A percentile compares a stretch with the other conserved stretches of the same genome.
phyloP scores from a whole-genome alignment of 2,888 invertebrate genomes.

The Pelosia muscerda region DNA sequence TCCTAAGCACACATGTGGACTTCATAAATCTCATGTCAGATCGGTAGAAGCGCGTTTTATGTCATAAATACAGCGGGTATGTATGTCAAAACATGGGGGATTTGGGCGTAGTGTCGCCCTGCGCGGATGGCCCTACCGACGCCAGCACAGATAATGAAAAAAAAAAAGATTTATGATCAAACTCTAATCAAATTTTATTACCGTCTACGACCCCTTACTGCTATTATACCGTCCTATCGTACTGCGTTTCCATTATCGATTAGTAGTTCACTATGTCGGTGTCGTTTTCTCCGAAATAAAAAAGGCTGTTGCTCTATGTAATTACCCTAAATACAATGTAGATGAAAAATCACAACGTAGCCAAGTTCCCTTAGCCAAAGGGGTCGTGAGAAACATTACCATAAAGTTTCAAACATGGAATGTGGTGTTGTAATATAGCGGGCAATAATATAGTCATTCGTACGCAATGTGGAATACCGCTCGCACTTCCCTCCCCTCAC shows the following conservation, averaged over 20 bases:
- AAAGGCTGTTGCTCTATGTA: slow-evolving; percentile 17
- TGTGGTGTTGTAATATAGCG: slow-evolving; percentile 78
- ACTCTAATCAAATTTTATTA: slow-evolving; percentile 85
- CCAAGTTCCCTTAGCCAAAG: slow-evolving; percentile 80
- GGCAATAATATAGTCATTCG: slow-evolving; percentile 76
- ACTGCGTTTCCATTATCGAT: slow-evolving; percentile 66
- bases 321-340: slow-evolving; percentile 47
- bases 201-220: slow-evolving; percentile 71
- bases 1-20: slow-evolving; percentile 81
- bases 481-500: slow-evolving; percentile 58
- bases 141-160: slow-evolving; percentile 82
- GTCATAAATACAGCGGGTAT: slow-evolving; percentile 81
- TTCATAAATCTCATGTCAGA: slow-evolving; percentile 83
- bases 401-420: slow-evolving; percentile 77
- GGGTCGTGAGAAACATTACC: slow-evolving; percentile 77
- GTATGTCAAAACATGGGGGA: slow-evolving; percentile 86
- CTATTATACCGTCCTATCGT: slow-evolving; percentile 63
- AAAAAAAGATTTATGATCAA: slow-evolving; percentile 85
- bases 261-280: slow-evolving; percentile 62
- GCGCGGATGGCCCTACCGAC: slow-evolving; percentile 67
- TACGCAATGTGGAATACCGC: slow-evolving; percentile 74
- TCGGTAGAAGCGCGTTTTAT: slow-evolving; percentile 72
- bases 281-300: slow-evolving; percentile 39
- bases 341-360: slow-evolving; percentile 62
- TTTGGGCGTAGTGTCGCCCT: slow-evolving; percentile 72